A percentile compares a stretch with the other conserved stretches of the same genome.
phyloP scores from a whole-genome alignment of 2,888 invertebrate genomes.

The Congeria kusceri region DNA sequence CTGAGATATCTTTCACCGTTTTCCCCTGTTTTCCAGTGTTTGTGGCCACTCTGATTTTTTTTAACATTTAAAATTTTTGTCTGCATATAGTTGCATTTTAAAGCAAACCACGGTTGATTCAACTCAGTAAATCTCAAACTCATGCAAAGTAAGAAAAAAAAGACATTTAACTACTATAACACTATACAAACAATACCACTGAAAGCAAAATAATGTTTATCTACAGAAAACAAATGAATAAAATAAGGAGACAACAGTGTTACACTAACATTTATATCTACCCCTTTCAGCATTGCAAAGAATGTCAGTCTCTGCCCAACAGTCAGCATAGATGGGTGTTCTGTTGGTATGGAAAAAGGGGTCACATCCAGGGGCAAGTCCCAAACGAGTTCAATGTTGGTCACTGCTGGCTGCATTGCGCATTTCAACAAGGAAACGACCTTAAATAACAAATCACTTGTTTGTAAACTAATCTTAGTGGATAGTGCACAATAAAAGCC shows the following conservation, averaged over 20 bases:
- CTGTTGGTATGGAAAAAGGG: constrained; percentile 34
- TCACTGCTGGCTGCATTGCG: constrained; percentile 65
- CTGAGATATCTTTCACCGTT: no score
- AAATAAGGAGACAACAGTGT: not conserved
- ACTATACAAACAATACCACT: no score
- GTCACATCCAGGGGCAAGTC: constrained; percentile 54
- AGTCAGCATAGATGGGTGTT: constrained; percentile 32
- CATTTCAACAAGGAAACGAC: constrained; percentile 63
- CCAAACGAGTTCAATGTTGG: constrained; percentile 46
- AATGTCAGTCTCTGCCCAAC: constrained; percentile 48
- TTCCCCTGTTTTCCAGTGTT: no score
- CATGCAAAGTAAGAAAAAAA: no score
- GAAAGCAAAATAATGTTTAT: not conserved
- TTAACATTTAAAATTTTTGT: no score
- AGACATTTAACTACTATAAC: no score
- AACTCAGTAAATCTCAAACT: no score
- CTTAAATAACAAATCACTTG: constrained; percentile 36
- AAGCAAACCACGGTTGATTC: no score
- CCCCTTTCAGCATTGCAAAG: constrained; percentile 47
- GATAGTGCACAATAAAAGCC: no score
- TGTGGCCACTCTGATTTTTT: no score
- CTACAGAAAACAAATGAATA: not conserved
- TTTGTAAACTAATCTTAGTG: no score
- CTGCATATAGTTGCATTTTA: no score
- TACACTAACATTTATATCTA: constrained; percentile 31